Conservation (phyloP, 2,888 invertebrate species). For the Hypercompe scribonia region DNA sequence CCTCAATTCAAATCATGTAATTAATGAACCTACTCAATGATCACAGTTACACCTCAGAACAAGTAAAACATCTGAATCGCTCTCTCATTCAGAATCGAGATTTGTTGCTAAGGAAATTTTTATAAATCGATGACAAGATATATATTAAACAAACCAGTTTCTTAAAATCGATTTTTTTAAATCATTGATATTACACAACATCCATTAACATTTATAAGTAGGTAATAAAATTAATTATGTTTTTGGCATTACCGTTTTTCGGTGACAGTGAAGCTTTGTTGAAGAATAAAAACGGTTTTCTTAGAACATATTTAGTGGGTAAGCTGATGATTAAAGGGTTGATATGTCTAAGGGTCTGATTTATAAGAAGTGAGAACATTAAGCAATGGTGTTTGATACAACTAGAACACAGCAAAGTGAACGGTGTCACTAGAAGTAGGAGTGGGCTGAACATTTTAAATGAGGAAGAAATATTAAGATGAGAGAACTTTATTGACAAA, state of each 20-base stretch:
- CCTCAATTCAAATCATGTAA: too few species aligned
- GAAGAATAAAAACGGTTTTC: constrained; percentile 3
- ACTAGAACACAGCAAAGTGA: neutral
- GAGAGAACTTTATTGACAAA: too few species aligned
- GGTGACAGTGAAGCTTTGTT: neutral
- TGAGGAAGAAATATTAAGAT: too few species aligned
- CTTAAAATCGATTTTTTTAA: neutral
- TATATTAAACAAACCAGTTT: constrained; percentile 26
- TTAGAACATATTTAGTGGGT: neutral
- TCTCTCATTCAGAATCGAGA: neutral
- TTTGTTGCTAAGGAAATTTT: neutral
- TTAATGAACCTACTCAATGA: too few species aligned
- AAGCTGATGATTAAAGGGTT: neutral
- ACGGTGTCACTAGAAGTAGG: too few species aligned
- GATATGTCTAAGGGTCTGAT: neutral
- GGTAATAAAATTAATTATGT: neutral
- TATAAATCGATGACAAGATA: constrained; percentile 30
- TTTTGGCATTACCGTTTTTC: neutral
- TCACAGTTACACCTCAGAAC: neutral
- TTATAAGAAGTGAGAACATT: neutral
- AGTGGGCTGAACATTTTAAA: too few species aligned
- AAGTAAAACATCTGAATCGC: neutral
- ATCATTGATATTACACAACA: neutral
- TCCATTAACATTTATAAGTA: neutral
- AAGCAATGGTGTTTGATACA: neutral